These are phyloP conservation scores for Characodon lateralis DNA, from an alignment of 2,797 vertebrate genomes.

Conservation along the genomic window DNA sequence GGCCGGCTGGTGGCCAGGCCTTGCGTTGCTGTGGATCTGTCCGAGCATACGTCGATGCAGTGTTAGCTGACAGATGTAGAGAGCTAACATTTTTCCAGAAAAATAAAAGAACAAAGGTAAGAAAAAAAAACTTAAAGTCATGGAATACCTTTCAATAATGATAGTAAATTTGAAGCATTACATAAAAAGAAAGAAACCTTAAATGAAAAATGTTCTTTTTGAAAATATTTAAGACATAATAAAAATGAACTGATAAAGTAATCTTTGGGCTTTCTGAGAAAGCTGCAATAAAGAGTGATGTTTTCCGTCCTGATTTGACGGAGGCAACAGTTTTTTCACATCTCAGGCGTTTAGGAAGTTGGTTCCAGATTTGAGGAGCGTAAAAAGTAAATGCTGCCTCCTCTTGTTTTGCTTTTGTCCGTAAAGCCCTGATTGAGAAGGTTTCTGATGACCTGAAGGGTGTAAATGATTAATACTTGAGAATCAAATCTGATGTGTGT, in stretches of 20 bases:
- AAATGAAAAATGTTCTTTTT: background rate
- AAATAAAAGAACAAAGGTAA: background rate
- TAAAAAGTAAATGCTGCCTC: background rate
- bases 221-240: background rate
- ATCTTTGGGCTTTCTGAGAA: background rate
- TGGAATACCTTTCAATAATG: background rate
- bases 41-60: slow-evolving; percentile 29
- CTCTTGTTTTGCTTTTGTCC: background rate
- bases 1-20: slow-evolving; percentile 25
- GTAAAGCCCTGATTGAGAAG: background rate
- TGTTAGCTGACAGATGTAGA: slow-evolving; percentile 48
- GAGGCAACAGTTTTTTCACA: background rate
- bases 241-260: background rate
- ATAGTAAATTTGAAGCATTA: background rate
- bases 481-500: background rate
- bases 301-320: background rate
- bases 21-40: slow-evolving; percentile 4
- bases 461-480: background rate
- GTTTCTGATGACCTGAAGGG: background rate
- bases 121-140: background rate
- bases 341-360: background rate
- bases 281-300: background rate
- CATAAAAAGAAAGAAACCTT: background rate
- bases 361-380: background rate
- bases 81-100: slow-evolving; percentile 9